phyloP scores from a whole-genome alignment of 2,888 invertebrate genomes.

The Cyclophora albipunctata region DNA sequence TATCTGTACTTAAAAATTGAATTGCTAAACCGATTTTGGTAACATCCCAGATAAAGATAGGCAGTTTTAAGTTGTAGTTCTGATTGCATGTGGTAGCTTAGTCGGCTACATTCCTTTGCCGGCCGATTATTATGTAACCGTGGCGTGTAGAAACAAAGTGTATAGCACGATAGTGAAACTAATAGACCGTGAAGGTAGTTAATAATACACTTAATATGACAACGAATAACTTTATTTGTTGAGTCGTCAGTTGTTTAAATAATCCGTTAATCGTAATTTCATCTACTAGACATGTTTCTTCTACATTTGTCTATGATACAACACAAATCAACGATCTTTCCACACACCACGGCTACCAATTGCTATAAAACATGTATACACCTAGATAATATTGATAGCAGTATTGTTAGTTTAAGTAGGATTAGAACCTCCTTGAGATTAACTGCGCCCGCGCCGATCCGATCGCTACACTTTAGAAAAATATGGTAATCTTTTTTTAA shows the following conservation, averaged over 20 bases:
- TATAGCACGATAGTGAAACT: too few relatives aligned
- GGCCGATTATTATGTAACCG: conserved; percentile 50
- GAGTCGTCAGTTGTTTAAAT: too few relatives aligned
- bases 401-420: conserved; percentile 70
- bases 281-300: too few relatives aligned
- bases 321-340: conserved; percentile 21
- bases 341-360: conserved; percentile 51
- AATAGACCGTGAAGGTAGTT: too few relatives aligned
- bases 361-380: conserved; percentile 64
- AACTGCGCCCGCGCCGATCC: conserved; percentile 22
- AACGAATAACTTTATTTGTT: too few relatives aligned
- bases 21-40: conserved; percentile 1
- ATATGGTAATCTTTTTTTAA: neutral
- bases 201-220: too few relatives aligned
- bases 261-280: too few relatives aligned
- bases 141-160: conserved; percentile 38
- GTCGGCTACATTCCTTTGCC: conserved; percentile 50
- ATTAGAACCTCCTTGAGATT: conserved; percentile 65
- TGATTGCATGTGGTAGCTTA: conserved; percentile 67
- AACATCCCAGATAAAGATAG: conserved; percentile 12
- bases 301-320: neutral
- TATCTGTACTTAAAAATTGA: conserved; percentile 15
- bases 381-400: conserved; percentile 55
- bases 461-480: neutral
- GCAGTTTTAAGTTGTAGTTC: conserved; percentile 47